Base-by-base conservation (phyloP, 2,888 invertebrate species). In the Harpalus rufipes region DNA sequence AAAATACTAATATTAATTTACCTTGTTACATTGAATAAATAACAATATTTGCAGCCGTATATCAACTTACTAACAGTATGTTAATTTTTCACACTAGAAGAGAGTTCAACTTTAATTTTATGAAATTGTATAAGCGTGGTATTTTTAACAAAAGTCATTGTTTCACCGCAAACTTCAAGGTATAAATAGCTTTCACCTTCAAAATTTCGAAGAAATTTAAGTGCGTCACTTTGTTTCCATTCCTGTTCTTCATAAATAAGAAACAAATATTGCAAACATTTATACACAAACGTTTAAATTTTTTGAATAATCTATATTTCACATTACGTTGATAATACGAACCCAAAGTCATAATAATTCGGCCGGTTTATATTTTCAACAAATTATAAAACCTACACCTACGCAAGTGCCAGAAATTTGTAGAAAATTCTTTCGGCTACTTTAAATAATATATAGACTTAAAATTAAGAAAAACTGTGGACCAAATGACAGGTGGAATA, bases 11-110 rank as follows among this genome's bases (percentile, higher is more conserved):
- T 68, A 32, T 68, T 68, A 41, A 68, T 68, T 68, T 68, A 68
- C 68, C 39, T 68, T 68, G 68, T 68, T 68, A 68, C 68, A 39
- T 68, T 68, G 32, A 68, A 68, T 68, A 68, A 39, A 68, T 68
- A 68, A 32, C 25, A 68, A 14, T 4, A 68, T 39, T 32, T 68
- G 14, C 32, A 12, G 18, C 7, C 68, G 2, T 68, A 41, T 68
- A 12, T 4, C 68, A 68, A 32, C 14, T n/a, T 68, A 12, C 7
- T 16, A 18, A 63, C 21, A 25, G 12, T 63, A 63, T 59, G 59
- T 16, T 25, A 63, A 63, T 25, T 25, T 16, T 25, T 25, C 63
- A 63, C 10, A 25, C n/a, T 32, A 32, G 32, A 32, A 32, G 5
- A 32, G 21, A 21, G 21, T 21, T 21, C 1, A 51, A 51, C 12